phyloP scores from a whole-genome alignment of 2,888 invertebrate genomes.

The Lithophane semibrunnea region DNA sequence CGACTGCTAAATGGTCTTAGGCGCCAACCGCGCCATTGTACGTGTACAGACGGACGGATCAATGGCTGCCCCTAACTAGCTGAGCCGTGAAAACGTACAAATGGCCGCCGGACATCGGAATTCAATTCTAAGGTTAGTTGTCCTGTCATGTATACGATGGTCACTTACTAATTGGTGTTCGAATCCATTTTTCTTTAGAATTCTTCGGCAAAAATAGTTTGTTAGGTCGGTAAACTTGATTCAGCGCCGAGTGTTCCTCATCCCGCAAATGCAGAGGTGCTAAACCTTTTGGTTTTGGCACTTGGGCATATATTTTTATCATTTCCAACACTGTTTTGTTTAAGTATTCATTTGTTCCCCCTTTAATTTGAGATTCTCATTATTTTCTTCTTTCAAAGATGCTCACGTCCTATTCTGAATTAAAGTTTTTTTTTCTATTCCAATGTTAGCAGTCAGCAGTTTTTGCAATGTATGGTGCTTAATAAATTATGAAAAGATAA shows the following conservation, averaged over 20 bases:
- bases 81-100: constrained; percentile 86
- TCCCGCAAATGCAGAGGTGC: background rate
- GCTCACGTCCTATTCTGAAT: background rate
- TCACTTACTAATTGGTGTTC: constrained; percentile 60
- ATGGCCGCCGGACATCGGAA: constrained; percentile 73
- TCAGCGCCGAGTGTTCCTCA: background rate
- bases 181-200: constrained; percentile 57
- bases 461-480: constrained; percentile 2
- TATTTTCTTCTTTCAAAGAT: background rate
- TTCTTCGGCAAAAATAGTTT: constrained; percentile 22
- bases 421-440: background rate
- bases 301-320: background rate
- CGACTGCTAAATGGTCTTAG: constrained; percentile 70
- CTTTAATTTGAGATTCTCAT: background rate
- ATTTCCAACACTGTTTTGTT: background rate
- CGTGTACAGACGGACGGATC: constrained; percentile 82
- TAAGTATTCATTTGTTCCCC: background rate
- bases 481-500: constrained; percentile 10
- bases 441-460: background rate
- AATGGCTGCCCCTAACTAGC: constrained; percentile 84
- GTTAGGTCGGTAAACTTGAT: background rate
- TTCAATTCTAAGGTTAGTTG: constrained; percentile 68
- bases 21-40: constrained; percentile 79
- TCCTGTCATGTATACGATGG: constrained; percentile 61
- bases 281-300: background rate